These are phyloP conservation scores for Vireo altiloquus DNA, from an alignment of 2,113 vertebrate species.

Conservation along the genomic window DNA sequence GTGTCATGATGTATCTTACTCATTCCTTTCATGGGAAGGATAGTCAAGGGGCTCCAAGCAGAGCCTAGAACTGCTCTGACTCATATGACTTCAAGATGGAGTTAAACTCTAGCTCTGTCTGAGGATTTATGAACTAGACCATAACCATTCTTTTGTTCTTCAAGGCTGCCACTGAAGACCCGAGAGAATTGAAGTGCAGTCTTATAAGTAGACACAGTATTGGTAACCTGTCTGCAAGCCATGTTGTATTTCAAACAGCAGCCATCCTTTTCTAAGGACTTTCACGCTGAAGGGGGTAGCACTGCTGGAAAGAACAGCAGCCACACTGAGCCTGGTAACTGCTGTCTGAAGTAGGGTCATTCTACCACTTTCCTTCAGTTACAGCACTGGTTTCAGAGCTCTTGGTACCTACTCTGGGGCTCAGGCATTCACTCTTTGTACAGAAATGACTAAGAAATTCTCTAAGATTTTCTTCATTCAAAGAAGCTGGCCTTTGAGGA, in stretches of 20 bases:
- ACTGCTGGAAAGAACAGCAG: neutral
- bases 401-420: neutral
- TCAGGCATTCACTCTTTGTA: neutral
- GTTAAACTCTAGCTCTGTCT: neutral
- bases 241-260: neutral
- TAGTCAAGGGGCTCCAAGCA: neutral
- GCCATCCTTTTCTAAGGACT: neutral
- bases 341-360: neutral
- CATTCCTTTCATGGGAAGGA: neutral
- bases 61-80: neutral
- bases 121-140: neutral
- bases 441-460: neutral
- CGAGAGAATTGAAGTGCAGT: neutral
- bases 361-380: neutral
- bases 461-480: neutral
- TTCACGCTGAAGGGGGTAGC: accelerated
- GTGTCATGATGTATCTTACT: neutral
- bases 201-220: neutral
- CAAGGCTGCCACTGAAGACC: neutral
- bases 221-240: neutral
- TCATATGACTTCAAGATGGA: neutral
- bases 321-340: neutral
- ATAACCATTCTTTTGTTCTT: neutral
- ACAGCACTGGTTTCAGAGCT: neutral
- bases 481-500: neutral